Conservation (phyloP, 92 coral and sea anemone genomes). For the Ricordea florida region DNA sequence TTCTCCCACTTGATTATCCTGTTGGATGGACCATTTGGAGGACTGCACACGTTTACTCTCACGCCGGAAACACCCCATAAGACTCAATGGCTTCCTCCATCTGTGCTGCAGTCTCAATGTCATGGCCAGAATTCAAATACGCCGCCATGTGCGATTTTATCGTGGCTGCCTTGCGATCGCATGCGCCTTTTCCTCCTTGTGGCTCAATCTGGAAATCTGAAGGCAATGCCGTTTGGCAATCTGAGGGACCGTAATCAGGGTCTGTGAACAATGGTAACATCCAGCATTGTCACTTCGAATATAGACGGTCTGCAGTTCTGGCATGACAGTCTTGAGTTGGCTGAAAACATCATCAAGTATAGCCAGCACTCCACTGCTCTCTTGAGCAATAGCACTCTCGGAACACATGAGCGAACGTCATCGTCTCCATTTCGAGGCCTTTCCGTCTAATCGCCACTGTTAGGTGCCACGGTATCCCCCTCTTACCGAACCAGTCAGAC, state of each 20-base stretch:
- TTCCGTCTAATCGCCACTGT: conserved; percentile 45
- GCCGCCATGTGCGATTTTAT: too few species aligned
- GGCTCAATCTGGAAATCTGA: too few species aligned
- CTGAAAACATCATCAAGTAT: conserved; percentile 32
- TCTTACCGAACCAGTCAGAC: conserved; percentile 45
- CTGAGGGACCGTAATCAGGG: conserved; percentile 30
- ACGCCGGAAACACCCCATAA: too few species aligned
- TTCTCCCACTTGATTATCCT: too few species aligned
- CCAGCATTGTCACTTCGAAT: conserved; percentile 48
- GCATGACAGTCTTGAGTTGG: conserved; percentile 31
- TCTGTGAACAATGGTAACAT: conserved; percentile 43
- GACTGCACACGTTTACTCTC: too few species aligned
- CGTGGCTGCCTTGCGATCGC: too few species aligned
- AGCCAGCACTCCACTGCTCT: conserved; percentile 34
- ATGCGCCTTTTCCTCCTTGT: too few species aligned
- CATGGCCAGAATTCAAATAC: too few species aligned
- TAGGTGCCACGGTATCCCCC: conserved; percentile 36
- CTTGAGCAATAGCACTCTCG: conserved; percentile 35
- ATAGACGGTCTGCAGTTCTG: conserved; percentile 28
- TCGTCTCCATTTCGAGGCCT: conserved; percentile 27
- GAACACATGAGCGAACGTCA: conserved; percentile 48
- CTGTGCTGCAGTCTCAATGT: too few species aligned
- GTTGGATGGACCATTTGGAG: too few species aligned
- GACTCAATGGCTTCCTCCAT: too few species aligned
- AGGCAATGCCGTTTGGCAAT: too few species aligned